Percentiles rank a stretch among this genome's conserved stretches.
Conservation (phyloP, 2,797 vertebrate genomes). For the Siniperca scherzeri region DNA sequence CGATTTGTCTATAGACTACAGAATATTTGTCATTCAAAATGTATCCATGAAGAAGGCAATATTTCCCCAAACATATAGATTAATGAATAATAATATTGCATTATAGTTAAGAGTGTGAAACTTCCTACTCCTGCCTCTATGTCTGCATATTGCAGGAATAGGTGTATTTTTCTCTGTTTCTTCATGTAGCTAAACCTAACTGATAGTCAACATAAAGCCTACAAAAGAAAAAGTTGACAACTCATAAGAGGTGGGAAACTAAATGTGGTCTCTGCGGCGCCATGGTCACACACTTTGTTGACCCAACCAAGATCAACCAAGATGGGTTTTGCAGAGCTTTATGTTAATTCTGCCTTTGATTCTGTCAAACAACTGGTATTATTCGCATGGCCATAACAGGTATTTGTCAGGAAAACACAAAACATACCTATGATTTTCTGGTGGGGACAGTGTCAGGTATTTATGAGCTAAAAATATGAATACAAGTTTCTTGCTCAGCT, state of each 20-base stretch:
- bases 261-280: too few relatives aligned
- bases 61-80: neutral
- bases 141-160: neutral
- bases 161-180: too few relatives aligned
- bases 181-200: neutral
- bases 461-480: slow-evolving; percentile 7
- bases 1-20: too few relatives aligned
- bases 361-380: neutral
- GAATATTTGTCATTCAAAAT: too few relatives aligned
- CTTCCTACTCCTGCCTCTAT: too few relatives aligned
- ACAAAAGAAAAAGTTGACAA: too few relatives aligned
- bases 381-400: neutral
- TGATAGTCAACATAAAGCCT: neutral
- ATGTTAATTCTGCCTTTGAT: neutral
- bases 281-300: too few relatives aligned
- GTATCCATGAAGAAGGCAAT: too few relatives aligned
- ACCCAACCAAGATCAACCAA: neutral
- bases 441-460: slow-evolving; percentile 3
- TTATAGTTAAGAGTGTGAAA: neutral
- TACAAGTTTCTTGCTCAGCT: slow-evolving; percentile 7
- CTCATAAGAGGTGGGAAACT: too few relatives aligned
- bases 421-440: neutral
- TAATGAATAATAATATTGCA: too few relatives aligned
- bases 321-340: neutral
- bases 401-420: neutral